A percentile compares a stretch with the other conserved stretches of the same genome.
phyloP scores from a whole-genome alignment of 2,113 vertebrate genomes.

The Melanerpes formicivorus region DNA sequence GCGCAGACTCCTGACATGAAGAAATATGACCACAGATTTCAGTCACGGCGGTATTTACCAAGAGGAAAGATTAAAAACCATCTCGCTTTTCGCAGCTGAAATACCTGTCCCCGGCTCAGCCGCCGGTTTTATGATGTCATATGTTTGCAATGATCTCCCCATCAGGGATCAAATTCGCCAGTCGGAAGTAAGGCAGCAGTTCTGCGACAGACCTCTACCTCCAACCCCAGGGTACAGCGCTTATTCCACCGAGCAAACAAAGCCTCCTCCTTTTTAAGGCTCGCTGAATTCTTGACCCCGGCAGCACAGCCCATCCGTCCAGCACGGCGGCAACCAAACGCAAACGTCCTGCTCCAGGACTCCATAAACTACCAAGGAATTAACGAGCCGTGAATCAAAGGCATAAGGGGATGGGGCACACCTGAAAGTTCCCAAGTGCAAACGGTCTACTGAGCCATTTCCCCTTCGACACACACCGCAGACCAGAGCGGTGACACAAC shows the following conservation, averaged over 20 bases:
- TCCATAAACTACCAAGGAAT: neutral
- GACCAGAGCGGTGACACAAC: neutral
- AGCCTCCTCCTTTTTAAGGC: neutral
- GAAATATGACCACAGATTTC: neutral
- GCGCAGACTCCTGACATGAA: neutral
- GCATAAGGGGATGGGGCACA: accelerated
- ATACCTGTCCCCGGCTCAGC: neutral
- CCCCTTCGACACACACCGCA: neutral
- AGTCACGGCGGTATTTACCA: neutral
- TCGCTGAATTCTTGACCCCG: neutral
- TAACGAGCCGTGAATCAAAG: neutral
- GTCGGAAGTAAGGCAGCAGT: neutral
- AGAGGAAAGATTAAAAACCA: neutral
- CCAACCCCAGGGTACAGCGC: neutral
- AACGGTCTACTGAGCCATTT: neutral
- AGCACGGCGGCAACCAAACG: neutral
- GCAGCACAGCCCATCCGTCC: neutral
- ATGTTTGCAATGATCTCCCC: neutral
- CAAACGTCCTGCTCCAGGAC: slow-evolving; percentile 36
- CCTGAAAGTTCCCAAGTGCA: neutral
- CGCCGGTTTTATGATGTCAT: neutral
- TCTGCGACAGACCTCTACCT: neutral
- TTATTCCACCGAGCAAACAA: neutral
- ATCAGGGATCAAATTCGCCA: neutral
- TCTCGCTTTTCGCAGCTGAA: neutral